Percentiles rank a stretch among this genome's conserved stretches.
These are phyloP conservation scores for Poicephalus meyeri DNA, from an alignment of 2,113 vertebrate genomes.

Conservation along the genomic window DNA sequence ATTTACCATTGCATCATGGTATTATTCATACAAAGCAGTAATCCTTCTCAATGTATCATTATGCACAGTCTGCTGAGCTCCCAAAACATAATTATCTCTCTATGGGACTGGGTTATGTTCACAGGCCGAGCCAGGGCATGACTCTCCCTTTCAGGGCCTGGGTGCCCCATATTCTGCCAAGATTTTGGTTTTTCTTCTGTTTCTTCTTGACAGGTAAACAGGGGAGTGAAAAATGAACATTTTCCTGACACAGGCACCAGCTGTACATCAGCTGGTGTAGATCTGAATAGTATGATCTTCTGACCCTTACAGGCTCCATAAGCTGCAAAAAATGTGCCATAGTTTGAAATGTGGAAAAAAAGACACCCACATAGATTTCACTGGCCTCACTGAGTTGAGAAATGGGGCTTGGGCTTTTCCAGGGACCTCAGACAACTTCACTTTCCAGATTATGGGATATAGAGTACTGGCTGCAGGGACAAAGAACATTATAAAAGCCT, in stretches of 20 bases:
- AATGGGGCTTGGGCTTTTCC: background rate
- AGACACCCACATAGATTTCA: background rate
- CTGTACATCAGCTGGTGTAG: background rate
- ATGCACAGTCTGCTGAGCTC: conserved; percentile 39
- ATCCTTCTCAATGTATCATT: conserved; percentile 34
- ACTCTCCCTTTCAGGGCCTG: background rate
- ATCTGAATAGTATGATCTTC: background rate
- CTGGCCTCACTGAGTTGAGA: background rate
- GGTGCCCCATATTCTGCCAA: background rate
- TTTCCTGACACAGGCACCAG: background rate
- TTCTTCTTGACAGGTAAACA: background rate
- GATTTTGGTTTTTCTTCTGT: background rate
- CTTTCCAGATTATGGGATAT: background rate
- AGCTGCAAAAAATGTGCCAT: background rate
- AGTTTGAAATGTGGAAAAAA: background rate
- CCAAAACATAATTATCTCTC: conserved; percentile 3
- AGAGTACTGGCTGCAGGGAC: background rate
- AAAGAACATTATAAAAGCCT: background rate
- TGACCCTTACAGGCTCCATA: background rate
- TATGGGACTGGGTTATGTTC: background rate
- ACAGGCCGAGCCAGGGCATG: background rate
- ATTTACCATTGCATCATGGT: background rate
- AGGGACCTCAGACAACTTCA: background rate
- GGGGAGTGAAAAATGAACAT: background rate
- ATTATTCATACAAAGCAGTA: conserved; percentile 26